Conservation (phyloP, 30 jellyfish, hydroid and myxozoan genomes). For the Aurelia sp. region DNA sequence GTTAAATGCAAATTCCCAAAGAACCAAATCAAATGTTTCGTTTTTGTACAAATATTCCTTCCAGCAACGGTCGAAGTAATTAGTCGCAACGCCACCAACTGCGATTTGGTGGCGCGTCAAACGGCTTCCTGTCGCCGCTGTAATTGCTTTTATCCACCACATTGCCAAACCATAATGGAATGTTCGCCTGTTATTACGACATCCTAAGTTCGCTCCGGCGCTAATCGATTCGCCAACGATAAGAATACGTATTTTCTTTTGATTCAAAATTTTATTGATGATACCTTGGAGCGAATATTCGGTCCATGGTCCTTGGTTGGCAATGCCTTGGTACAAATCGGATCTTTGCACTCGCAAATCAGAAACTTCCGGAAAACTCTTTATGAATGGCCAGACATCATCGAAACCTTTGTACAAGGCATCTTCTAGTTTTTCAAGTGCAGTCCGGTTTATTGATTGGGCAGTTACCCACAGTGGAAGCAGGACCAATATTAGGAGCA, state of each 20-base stretch:
- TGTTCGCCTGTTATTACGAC: conserved; percentile 69
- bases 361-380: conserved; percentile 48
- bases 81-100: conserved; percentile 94
- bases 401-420: conserved; percentile 56
- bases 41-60: conserved; percentile 75
- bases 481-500: background rate
- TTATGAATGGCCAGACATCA: conserved; percentile 83
- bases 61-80: conserved; percentile 90
- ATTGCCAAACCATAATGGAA: conserved; percentile 81
- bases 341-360: conserved; percentile 55
- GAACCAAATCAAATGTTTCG: conserved; percentile 82
- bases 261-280: conserved; percentile 67
- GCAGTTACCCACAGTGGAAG: background rate
- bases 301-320: conserved; percentile 78
- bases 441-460: background rate
- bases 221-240: conserved; percentile 91
- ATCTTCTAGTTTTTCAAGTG: conserved; percentile 34
- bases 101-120: conserved; percentile 84
- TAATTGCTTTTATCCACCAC: conserved; percentile 92
- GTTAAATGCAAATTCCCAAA: conserved; percentile 94
- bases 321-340: conserved; percentile 73
- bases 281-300: conserved; percentile 55
- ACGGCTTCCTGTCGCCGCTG: conserved; percentile 80
- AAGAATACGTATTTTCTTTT: conserved; percentile 57
- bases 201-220: conserved; percentile 95